Evolutionary conservation across 2,888 invertebrate genomes (phyloP), one percentile per base, ranked within the genome.

Genomic region (Caenorhabditis virilis): DNA sequence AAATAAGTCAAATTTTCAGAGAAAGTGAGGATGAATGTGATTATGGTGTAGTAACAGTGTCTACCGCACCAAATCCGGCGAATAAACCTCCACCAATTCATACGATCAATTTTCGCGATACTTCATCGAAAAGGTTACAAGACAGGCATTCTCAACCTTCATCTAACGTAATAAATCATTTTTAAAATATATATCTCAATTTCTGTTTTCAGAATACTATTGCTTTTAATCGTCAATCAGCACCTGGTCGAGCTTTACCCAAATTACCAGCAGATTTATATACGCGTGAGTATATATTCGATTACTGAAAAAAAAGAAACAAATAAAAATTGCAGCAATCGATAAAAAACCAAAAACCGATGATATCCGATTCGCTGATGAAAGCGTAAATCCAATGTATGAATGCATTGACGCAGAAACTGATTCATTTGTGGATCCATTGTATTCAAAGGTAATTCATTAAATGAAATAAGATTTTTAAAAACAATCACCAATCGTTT

Each of bases 361-460:
- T 33, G 69, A 70, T 27, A 69, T 69, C 35, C 60, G 63, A 47
- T 73, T 68, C 43, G 69, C 53, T 38, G 78, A 78, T 60, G 78
- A 78, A 38, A 50, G 66, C 7, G 53, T 57, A 35, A 77, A 75
- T 55, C 77, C 76, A 22, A 74, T 73, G 45, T 79, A 79, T 57
- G 79, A 79, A 47, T 74, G 72, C 22, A 78, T 79, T 49, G 79
- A 79, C 54, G 69, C 65, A 16, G 77, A 77, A 39, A 77, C 71
- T 20, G 78, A 78, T 46, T 75, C 76, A 25, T 67, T 70, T 41
- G 67, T 74, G n/a, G 79, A 79, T 69, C 76, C 76, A 22, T 50
- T 76, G 6, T 79, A 79, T 47, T 79, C 79, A 1, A 79, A 77
- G 57, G 77, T 79, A 45, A 26, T 50, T 30, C 30, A 30, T 13